A percentile compares a stretch with the other conserved stretches of the same genome.
Conservation (phyloP, 23 tunicate genomes). For the Phallusia fumigata region DNA sequence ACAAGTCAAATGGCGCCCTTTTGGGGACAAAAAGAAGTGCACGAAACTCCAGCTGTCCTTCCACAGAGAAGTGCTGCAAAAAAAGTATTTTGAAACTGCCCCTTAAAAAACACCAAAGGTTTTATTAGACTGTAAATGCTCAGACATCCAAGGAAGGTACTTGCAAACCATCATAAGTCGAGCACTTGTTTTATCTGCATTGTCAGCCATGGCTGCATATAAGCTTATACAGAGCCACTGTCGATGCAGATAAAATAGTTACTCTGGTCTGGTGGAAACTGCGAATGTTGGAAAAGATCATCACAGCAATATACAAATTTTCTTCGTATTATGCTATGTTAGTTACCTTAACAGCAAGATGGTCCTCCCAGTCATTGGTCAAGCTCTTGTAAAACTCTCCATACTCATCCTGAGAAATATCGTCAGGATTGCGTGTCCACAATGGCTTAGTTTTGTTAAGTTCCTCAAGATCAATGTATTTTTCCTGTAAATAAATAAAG, state of each 20-base stretch:
- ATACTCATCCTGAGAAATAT: conserved; percentile 95
- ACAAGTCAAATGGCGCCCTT: conserved; percentile 95
- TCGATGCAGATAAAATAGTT: neutral
- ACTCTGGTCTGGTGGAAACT: conserved; percentile 76
- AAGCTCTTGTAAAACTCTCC: conserved; percentile 96
- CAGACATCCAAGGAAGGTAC: conserved; percentile 86
- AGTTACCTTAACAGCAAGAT: conserved; percentile 92
- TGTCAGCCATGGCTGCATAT: neutral
- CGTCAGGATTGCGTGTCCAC: conserved; percentile 98
- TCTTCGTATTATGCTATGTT: too few relatives aligned
- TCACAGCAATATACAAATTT: conserved; percentile 35
- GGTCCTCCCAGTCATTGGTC: conserved; percentile 98
- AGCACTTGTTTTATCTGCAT: conserved; percentile 4
- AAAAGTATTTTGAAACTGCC: neutral
- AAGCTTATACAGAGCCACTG: neutral
- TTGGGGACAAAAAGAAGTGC: conserved; percentile 92
- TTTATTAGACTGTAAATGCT: conserved; percentile 13
- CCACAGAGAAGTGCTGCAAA: conserved; percentile 96
- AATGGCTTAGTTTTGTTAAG: conserved; percentile 94
- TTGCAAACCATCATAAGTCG: conserved; percentile 54
- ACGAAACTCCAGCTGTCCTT: conserved; percentile 94
- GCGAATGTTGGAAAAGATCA: conserved; percentile 84
- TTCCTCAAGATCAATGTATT: conserved; percentile 89
- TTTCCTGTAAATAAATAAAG: conserved; percentile 47
- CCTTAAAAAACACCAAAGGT: too few relatives aligned